Conservation (phyloP, 2,113 vertebrate species). For the Axis porcinus region DNA sequence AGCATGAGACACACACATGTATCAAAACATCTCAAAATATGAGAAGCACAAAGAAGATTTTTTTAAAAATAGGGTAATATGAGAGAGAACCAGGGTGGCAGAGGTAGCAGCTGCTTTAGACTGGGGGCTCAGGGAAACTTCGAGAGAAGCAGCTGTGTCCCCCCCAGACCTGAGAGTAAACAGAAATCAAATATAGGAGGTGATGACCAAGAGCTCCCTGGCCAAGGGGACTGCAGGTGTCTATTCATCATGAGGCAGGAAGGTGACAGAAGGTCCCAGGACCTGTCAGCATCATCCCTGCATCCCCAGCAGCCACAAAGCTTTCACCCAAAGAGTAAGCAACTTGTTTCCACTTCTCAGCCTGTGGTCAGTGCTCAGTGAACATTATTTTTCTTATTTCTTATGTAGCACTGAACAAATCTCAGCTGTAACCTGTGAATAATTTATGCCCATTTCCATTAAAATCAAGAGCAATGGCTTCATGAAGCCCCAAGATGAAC, state of each 20-base stretch:
- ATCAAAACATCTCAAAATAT: neutral
- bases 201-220: neutral
- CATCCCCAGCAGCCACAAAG: neutral
- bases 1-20: neutral
- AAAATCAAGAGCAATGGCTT: neutral
- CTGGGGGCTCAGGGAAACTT: neutral
- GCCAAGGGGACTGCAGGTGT: fast-evolving
- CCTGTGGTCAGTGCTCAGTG: neutral
- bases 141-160: too few species aligned
- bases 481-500: neutral
- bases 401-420: neutral
- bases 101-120: neutral
- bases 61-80: neutral
- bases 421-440: constrained; percentile 8
- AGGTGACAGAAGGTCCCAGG: neutral
- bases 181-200: neutral
- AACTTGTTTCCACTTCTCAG: neutral
- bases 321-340: neutral
- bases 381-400: neutral
- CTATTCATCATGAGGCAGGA: neutral
- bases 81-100: neutral
- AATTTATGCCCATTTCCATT: constrained; percentile 29
- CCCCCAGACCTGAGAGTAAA: neutral
- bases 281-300: neutral
- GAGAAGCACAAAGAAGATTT: neutral